A percentile compares a stretch with the other conserved stretches of the same genome.
Conservation (phyloP, 2,888 invertebrate species). For the Cerceris rybyensis region DNA sequence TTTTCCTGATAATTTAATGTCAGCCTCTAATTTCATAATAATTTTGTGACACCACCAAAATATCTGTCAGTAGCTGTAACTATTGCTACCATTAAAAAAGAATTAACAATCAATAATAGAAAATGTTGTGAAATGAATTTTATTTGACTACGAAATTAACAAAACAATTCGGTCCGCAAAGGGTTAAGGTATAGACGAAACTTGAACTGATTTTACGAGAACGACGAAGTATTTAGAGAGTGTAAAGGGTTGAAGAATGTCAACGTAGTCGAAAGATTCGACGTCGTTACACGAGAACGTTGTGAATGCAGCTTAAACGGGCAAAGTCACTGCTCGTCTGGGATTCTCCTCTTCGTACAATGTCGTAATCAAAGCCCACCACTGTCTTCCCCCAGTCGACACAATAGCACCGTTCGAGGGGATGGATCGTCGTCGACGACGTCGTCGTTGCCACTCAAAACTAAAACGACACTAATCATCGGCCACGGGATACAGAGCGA, state of each 20-base stretch:
- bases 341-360: conserved; percentile 72
- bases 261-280: conserved; percentile 44
- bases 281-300: conserved; percentile 22
- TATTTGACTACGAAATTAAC: no score
- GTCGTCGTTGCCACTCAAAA: conserved; percentile 58
- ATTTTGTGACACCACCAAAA: no score
- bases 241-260: conserved; percentile 13
- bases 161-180: no score
- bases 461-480: conserved; percentile 67
- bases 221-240: not conserved
- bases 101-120: no score
- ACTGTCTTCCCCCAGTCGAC: conserved; percentile 69
- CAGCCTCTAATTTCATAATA: no score
- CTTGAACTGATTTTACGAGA: not conserved
- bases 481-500: conserved; percentile 34
- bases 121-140: no score
- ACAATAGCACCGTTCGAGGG: conserved; percentile 77
- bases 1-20: no score
- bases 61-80: no score
- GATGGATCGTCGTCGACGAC: conserved; percentile 58
- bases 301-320: conserved; percentile 70
- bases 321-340: conserved; percentile 71
- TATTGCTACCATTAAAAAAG: no score
- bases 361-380: conserved; percentile 78
- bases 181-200: not conserved